Base-by-base conservation (phyloP, 2,888 invertebrate genomes). In the Fragum whitleyi region DNA sequence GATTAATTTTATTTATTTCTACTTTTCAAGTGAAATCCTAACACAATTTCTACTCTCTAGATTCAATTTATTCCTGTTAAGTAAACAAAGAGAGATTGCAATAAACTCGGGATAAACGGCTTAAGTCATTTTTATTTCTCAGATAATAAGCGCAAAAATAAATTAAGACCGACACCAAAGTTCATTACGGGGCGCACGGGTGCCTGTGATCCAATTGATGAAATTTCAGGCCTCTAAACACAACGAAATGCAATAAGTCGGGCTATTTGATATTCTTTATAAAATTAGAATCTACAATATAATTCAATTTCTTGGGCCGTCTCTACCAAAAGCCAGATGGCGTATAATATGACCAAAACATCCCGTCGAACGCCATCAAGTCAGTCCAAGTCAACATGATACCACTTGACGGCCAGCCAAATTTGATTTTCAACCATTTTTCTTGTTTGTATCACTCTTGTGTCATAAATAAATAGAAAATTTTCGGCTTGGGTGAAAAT, bases 381-480 rank as follows among this genome's bases (percentile, higher is more conserved):
- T 85, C 85, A 85, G 71, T 77, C 61, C 65, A 69, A 76, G 67
- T 85, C 83, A 71, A 67, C 74, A 61, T 80, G 79, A 85, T 75
- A 57, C 70, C 65, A 59, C 74, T 83, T 85, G 85, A 85, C 83
- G 86, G 83, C 82, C 79, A 79, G 75, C 78, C 81, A 89, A 87
- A 89, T 88, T 87, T 81, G 87, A 89, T 90, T 89, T 90, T 87
- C 85, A 80, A 86, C 86, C 88, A 90, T 88, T 90, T 57, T 88
- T 85, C 85, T 77, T 87, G 86, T 88, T 89, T 90, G 86, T 88
- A 89, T 91, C 90, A 89, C 91, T 90, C 88, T 87, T 85, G 87
- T 86, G 85, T 88, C 89, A 86, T 91, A 90, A 90, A 90, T 90
- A 90, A 90, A 90, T 90, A 90, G 90, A 89, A 86, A 86, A 84